These are phyloP conservation scores for Drosophila mauritiana DNA, from an alignment of 1,140 invertebrate genomes.

Conservation along the genomic window DNA sequence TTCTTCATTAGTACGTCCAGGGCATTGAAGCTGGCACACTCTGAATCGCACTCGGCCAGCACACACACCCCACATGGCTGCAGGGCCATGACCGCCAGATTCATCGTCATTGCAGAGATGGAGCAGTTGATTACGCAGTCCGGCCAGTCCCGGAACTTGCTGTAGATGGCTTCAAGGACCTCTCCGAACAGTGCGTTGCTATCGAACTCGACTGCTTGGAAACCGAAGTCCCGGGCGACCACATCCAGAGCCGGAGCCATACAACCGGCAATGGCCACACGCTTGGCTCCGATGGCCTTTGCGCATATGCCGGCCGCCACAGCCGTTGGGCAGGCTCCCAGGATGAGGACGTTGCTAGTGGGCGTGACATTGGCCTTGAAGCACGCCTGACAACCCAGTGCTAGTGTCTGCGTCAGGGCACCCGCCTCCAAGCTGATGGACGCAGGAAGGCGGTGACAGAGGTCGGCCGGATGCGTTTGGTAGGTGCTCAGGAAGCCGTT, in stretches of 20 bases:
- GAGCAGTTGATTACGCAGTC: slow-evolving; percentile 69
- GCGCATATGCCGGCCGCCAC: slow-evolving; percentile 66
- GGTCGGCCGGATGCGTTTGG: slow-evolving; percentile 70
- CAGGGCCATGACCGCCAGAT: slow-evolving; percentile 71
- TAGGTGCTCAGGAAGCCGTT: slow-evolving; percentile 67
- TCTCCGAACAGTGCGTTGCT: slow-evolving; percentile 39
- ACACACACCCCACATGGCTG: slow-evolving; percentile 66
- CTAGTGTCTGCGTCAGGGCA: slow-evolving; percentile 62
- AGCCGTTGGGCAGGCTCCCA: slow-evolving; percentile 62
- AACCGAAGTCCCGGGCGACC: slow-evolving; percentile 42
- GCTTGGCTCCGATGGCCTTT: slow-evolving; percentile 61
- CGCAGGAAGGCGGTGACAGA: slow-evolving; percentile 67
- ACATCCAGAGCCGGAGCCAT: slow-evolving; percentile 31
- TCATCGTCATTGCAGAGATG: slow-evolving; percentile 68
- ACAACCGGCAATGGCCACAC: slow-evolving; percentile 53
- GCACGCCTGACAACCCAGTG: slow-evolving; percentile 72
- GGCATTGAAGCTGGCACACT: slow-evolving; percentile 72
- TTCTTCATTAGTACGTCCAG: slow-evolving; percentile 78
- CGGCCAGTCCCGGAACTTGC: slow-evolving; percentile 62
- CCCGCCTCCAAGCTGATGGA: slow-evolving; percentile 61
- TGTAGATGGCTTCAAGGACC: slow-evolving; percentile 56
- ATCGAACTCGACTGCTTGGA: slow-evolving; percentile 51
- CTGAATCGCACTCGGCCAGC: slow-evolving; percentile 66
- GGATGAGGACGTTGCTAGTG: slow-evolving; percentile 65
- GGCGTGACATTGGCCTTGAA: slow-evolving; percentile 65